Percentiles rank a stretch among this genome's conserved stretches.
Evolutionary conservation across 1,140 invertebrate genomes (phyloP).

Genomic region (Dendroctonus valens): DNA sequence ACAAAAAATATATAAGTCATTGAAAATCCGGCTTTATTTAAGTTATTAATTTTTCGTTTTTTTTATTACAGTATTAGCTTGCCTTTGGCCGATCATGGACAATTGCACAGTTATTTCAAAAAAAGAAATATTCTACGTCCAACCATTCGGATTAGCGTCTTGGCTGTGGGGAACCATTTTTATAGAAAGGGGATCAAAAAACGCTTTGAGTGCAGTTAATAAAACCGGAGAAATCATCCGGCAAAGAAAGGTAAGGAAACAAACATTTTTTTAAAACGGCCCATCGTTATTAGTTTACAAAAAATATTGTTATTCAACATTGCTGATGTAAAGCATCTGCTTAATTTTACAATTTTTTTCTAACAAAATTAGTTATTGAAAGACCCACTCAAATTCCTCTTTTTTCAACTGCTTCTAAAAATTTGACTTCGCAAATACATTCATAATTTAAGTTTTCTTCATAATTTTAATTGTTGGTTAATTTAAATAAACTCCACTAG

Average conservation of each 20-base stretch:
- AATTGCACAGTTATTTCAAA: conserved; percentile 77
- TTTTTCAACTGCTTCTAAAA: no score
- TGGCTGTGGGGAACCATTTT: conserved; percentile 90
- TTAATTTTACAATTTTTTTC: no score
- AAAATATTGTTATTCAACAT: no score
- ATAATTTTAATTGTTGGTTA: no score
- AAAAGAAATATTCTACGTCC: conserved; percentile 75
- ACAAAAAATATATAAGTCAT: neutral
- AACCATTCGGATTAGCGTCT: conserved; percentile 78
- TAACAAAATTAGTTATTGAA: no score
- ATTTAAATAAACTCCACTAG: no score
- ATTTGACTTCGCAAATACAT: no score
- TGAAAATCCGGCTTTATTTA: neutral
- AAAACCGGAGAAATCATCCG: conserved; percentile 68
- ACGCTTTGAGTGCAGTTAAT: conserved; percentile 70
- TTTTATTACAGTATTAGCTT: conserved; percentile 64
- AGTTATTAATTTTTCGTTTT: neutral
- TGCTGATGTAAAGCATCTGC: no score
- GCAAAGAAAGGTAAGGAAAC: conserved; percentile 36
- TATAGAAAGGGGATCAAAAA: conserved; percentile 71
- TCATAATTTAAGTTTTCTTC: no score
- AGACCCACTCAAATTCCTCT: no score
- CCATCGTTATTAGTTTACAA: no score
- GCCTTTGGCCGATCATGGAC: conserved; percentile 77
- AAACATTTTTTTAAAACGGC: no score